Percentiles rank a stretch among this genome's conserved stretches.
These are phyloP conservation scores for Drosophila paulistorum DNA, from an alignment of 1,140 invertebrate genomes.

Conservation along the genomic window DNA sequence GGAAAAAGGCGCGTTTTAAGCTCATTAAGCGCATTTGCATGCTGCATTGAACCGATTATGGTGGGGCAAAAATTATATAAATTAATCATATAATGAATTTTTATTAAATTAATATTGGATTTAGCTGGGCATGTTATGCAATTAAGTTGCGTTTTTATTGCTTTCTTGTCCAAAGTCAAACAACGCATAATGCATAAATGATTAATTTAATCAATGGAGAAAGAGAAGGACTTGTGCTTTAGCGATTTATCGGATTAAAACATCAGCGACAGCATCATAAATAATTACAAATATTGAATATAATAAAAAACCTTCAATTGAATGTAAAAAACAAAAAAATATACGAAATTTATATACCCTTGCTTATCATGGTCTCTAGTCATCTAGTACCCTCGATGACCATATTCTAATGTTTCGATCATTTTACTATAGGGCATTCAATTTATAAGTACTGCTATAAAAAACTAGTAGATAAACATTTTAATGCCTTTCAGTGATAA, in stretches of 20 bases:
- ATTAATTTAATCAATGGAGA: constrained; percentile 67
- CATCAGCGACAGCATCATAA: constrained; percentile 51
- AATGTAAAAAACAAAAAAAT: not conserved
- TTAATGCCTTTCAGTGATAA: not conserved
- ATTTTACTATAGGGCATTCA: too few species aligned
- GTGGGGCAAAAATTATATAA: constrained; percentile 49
- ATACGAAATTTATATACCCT: not conserved
- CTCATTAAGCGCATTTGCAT: constrained; percentile 64
- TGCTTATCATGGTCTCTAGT: not conserved
- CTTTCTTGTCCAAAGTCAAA: constrained; percentile 58
- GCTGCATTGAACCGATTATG: constrained; percentile 56
- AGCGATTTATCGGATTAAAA: constrained; percentile 69
- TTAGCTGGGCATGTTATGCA: constrained; percentile 35
- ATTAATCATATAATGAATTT: constrained; percentile 69
- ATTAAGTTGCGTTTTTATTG: constrained; percentile 23
- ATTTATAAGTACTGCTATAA: too few species aligned
- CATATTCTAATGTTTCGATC: too few species aligned
- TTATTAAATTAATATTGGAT: constrained; percentile 75
- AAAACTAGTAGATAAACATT: not conserved
- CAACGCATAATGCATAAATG: constrained; percentile 49
- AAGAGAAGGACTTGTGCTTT: constrained; percentile 39
- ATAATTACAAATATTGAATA: constrained; percentile 54
- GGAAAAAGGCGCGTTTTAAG: constrained; percentile 31
- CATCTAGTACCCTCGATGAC: too few species aligned
- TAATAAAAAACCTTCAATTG: constrained; percentile 18